phyloP scores from a whole-genome alignment of 1,140 invertebrate genomes.

The Trinorchestia longiramus region DNA sequence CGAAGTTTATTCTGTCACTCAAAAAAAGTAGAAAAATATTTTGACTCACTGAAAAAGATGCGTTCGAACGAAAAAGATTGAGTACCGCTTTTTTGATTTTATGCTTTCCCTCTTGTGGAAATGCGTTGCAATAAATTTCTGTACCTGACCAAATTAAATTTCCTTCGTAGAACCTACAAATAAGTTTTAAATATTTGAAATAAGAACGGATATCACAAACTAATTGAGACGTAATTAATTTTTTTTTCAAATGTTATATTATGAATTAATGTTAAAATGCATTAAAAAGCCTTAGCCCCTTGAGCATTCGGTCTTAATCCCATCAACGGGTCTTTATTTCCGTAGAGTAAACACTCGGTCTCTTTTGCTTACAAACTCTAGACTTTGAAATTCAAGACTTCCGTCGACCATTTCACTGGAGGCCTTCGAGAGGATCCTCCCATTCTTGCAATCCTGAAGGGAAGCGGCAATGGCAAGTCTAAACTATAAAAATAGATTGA shows the following conservation, averaged over 20 bases:
- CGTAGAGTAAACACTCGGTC: background rate
- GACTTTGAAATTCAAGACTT: background rate
- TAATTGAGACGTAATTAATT: background rate
- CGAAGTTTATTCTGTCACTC: no score
- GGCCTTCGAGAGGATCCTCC: background rate
- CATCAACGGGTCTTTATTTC: background rate
- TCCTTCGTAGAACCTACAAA: no score
- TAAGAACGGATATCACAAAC: no score
- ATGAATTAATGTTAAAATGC: background rate
- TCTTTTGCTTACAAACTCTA: background rate
- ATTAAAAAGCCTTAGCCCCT: background rate
- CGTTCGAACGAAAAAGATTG: no score
- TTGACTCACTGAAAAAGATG: no score
- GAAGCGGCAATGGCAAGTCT: conserved; percentile 13
- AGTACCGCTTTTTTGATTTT: no score
- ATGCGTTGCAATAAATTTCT: no score
- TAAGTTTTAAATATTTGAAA: no score
- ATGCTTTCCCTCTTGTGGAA: no score
- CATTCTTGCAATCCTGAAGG: background rate
- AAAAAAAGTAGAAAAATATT: no score
- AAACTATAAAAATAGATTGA: conserved; percentile 50
- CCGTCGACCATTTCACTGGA: background rate
- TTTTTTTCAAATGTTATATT: background rate
- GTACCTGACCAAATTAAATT: no score
- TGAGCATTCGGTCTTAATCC: background rate